Evolutionary conservation across 2,797 vertebrate species (phyloP).

Genomic region (Muscicapa comitata): DNA sequence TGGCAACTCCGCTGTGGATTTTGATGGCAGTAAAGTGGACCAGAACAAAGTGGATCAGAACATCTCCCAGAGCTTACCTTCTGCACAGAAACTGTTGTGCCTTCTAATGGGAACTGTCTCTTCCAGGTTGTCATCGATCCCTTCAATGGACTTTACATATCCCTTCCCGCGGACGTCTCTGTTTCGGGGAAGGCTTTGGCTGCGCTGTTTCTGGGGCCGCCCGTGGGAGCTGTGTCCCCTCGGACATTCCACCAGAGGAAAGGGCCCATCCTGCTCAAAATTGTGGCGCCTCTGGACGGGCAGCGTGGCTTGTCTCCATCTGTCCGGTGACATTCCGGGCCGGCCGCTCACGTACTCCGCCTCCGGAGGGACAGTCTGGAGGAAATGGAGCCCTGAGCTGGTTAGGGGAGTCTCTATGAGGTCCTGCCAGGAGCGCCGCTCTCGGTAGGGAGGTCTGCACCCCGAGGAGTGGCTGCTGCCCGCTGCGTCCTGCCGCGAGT

Average conservation of each 20-base stretch:
- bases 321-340: constrained; percentile 78
- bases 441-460: constrained; percentile 82
- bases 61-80: constrained; percentile 53
- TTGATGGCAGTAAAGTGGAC: background rate
- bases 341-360: constrained; percentile 65
- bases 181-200: constrained; percentile 86
- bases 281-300: constrained; percentile 73
- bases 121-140: constrained; percentile 78
- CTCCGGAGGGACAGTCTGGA: constrained; percentile 84
- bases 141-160: constrained; percentile 52
- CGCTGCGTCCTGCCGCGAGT: constrained; percentile 76
- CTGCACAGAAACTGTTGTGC: constrained; percentile 67
- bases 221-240: constrained; percentile 74
- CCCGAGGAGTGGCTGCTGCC: constrained; percentile 83
- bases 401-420: constrained; percentile 89
- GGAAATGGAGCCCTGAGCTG: constrained; percentile 88
- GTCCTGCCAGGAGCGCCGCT: constrained; percentile 88
- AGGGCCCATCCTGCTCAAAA: constrained; percentile 84
- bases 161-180: constrained; percentile 76
- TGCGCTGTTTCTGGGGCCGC: constrained; percentile 83
- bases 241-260: constrained; percentile 83
- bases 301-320: constrained; percentile 80
- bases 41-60: background rate
- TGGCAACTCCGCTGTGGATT: background rate
- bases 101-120: constrained; percentile 72